A percentile compares a stretch with the other conserved stretches of the same genome.
Evolutionary conservation across 2,888 invertebrate genomes (phyloP).

Genomic region (Aphodius granarius): DNA sequence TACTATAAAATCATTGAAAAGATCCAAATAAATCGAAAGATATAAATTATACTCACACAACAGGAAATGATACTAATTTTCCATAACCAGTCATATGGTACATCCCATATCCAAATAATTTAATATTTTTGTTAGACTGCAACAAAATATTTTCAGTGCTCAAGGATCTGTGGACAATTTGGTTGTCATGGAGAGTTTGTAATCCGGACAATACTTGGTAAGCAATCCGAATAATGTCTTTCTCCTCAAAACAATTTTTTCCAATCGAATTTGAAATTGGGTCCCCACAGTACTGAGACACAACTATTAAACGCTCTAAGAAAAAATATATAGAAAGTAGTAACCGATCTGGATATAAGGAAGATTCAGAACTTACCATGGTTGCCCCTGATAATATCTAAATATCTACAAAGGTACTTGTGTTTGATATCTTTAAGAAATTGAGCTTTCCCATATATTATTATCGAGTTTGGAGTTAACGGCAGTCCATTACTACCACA

Average conservation of each 20-base stretch:
- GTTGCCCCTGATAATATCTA: conserved; percentile 90
- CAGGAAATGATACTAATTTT: conserved; percentile 86
- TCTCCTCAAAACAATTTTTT: conserved; percentile 52
- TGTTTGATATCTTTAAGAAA: conserved; percentile 77
- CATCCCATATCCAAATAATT: conserved; percentile 91
- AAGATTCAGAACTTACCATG: conserved; percentile 70
- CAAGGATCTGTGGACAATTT: conserved; percentile 79
- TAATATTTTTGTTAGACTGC: conserved; percentile 71
- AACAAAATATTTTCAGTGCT: conserved; percentile 82
- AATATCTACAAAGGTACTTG: conserved; percentile 82
- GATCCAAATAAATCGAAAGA: conserved; percentile 2
- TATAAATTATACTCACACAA: conserved; percentile 62
- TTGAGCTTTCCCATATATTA: conserved; percentile 88
- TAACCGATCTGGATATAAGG: not conserved
- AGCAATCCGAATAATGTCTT: conserved; percentile 66
- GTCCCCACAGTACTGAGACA: conserved; percentile 76
- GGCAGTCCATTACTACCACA: conserved; percentile 97
- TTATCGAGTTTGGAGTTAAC: conserved; percentile 93
- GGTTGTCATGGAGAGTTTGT: conserved; percentile 69
- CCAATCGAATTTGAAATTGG: conserved; percentile 60
- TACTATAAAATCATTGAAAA: not conserved
- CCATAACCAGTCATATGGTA: conserved; percentile 89
- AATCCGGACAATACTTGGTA: conserved; percentile 76
- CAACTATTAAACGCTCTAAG: conserved; percentile 79
- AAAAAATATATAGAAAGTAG: no score